Base-by-base conservation (phyloP, 2,888 invertebrate genomes). In the Balanococcus diminutus region DNA sequence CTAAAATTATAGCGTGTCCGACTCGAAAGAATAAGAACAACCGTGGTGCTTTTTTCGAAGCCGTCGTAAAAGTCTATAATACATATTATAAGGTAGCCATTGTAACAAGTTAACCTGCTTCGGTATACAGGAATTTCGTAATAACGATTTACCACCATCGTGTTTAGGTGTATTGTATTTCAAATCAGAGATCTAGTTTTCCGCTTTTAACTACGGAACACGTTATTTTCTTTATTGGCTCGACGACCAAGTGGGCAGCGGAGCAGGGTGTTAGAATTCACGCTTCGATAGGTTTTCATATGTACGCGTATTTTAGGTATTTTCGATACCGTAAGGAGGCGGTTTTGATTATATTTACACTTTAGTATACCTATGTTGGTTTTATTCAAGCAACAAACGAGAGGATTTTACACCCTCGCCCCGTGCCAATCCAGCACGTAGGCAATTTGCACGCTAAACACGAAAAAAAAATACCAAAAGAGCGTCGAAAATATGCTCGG, bases 341-440 rank as follows among this genome's bases (percentile, higher is more conserved):
- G 61, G 61, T 61, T 61, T 61, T 61, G 61, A 61, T 61, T 46
- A 46, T 61, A 61, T 61, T 61, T 61, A 61, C 61, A 36, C n/a
- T 42, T 11, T 1, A 42, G 39, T n/a, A 42, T 42, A 42, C 14
- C 46, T 46, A n/a, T 14, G 16, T n/a, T 46, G 42, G n/a, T 46
- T n/a, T n/a, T n/a, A n/a, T n/a, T n/a, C n/a, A 46, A 16, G 46
- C 46, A 46, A 46, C 46, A 46, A 36, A 36, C 36, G 36, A 36
- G 36, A 36, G 36, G 2, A 16, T 16, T 42, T 42, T 46, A n/a
- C n/a, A 2, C 46, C 3, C 3, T 46, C 4, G 4, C n/a, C n/a
- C n/a, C n/a, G n/a, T n/a, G n/a, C n/a, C n/a, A n/a, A n/a, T n/a
- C n/a, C 46, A 46, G 2, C 46, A 8, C 22, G 1, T 25, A 25